These are phyloP conservation scores for Drosophila affinis DNA, from an alignment of 2,888 invertebrate species.

Conservation along the genomic window DNA sequence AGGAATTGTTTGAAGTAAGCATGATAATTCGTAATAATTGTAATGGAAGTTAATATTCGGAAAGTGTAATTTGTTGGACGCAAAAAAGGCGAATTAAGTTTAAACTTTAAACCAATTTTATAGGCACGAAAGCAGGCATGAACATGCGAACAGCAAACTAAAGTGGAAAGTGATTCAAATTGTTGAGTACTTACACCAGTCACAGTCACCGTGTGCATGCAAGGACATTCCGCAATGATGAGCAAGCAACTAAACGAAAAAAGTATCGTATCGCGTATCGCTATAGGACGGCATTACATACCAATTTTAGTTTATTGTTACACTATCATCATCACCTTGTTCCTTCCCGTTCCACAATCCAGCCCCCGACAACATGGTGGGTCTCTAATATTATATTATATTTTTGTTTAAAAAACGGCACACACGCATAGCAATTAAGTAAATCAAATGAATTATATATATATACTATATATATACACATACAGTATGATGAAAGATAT, in stretches of 20 bases:
- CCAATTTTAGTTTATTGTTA: conserved; percentile 40
- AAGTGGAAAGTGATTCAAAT: conserved; percentile 40
- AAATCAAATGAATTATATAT: conserved; percentile 58
- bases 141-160: conserved; percentile 19
- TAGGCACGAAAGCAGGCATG: conserved; percentile 7
- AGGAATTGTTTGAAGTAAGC: conserved; percentile 6
- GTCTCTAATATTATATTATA: conserved; percentile 15
- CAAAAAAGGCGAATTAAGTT: too few species aligned
- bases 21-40: conserved; percentile 22
- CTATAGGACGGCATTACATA: conserved; percentile 20
- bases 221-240: conserved; percentile 45
- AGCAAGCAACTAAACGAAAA: not conserved
- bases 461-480: conserved; percentile 22
- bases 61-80: conserved; percentile 32
- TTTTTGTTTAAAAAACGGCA: conserved; percentile 34
- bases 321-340: not conserved
- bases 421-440: conserved; percentile 49
- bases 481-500: conserved; percentile 44
- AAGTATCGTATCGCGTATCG: conserved; percentile 13
- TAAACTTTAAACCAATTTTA: conserved; percentile 15
- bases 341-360: not conserved
- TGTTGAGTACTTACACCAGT: conserved; percentile 42
- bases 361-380: not conserved
- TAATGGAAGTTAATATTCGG: conserved; percentile 25
- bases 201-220: conserved; percentile 21